Evolutionary conservation across 2,113 vertebrate species (phyloP), one percentile per base, ranked within the genome.

Genomic region (Syngnathus scovelli): DNA sequence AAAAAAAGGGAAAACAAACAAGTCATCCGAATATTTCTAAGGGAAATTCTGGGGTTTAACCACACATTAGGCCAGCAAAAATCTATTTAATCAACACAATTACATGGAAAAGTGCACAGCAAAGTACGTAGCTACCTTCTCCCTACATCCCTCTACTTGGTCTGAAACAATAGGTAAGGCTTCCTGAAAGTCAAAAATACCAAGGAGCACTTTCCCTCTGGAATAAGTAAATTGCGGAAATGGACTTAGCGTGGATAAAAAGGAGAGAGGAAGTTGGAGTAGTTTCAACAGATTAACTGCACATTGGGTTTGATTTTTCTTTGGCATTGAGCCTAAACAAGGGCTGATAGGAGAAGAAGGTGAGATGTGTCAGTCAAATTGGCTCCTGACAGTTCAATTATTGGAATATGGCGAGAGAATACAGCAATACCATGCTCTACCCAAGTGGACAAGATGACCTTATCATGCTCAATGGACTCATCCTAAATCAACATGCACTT

Each of bases 111-210:
- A 1, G 4, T 64, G 68, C 75, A 74, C 70, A 21, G 51, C 21
- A 41, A 59, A 79, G 66, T 68, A 69, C 70, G 36, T 61, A 3
- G 63, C 78, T 68, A 73, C 55, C 71, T 63, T 68, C 66, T 67
- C 21, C 62, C 69, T 66, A 76, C 83, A 83, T 79, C 73, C 63
- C 75, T 69, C 39, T 16, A 62, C 74, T 65, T 1, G 2, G 48
- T 69, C 43, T 33, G 76, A 87, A 55, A 89, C 87, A 88, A 88
- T 83, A 77, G 74, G 76, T 79, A 78, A 77, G 72, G 72, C 81
- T 88, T 89, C 86, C 88, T 89, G 85, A 76, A 74, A 77, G 76
- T 78, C 70, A 79, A 64, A 76, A 85, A 85, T 75, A 84, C 76
- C 82, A 78, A 76, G 72, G 83, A 84, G 77, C 78, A 61, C 74